Base-by-base conservation (phyloP, 2,888 invertebrate genomes). In the Apodemia duryi region DNA sequence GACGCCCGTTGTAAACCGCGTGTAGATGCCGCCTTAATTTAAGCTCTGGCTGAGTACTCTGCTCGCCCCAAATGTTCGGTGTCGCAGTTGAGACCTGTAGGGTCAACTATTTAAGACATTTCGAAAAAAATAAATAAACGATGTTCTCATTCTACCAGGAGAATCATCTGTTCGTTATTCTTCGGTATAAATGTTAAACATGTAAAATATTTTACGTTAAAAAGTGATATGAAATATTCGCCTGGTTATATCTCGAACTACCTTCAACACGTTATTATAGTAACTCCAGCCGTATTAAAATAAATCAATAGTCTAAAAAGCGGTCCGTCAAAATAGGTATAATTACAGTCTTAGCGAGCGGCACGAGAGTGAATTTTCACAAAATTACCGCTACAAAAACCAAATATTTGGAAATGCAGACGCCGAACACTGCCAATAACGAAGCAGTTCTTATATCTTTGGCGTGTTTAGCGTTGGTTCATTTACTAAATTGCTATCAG, bases 331-430 rank as follows among this genome's bases (percentile, higher is more conserved):
- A 60, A 60, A 60, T 60, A 60, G 35, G 32, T 60, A 60, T 60
- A 60, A 60, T 60, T 60, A 60, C 57, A 60, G n/a, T 35, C 35
- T 60, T 60, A 60, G 57, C 32, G 54, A 57, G 29, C 57, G 57
- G 35, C 57, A 32, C 57, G 35, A 13, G 35, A 35, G 6, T 32
- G 32, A 60, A 60, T 60, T 60, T 60, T 60, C 35, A 60, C 35
- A 60, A 60, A 60, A 60, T 60, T 32, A 13, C 60, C 35, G 6
- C 60, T 11, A 60, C 60, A 60, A 60, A 60, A 60, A 60, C 60
- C 60, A 60, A 60, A 60, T 60, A 60, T 60, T 60, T 60, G 60
- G 60, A 60, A 60, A 60, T 35, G 60, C 60, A 28, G 60, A 60
- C 32, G 60, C 60, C 60, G 35, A 60, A 60, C 11, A 35, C 60